Percentiles rank a stretch among this genome's conserved stretches.
phyloP scores from a whole-genome alignment of 2,797 vertebrate genomes.

The Margarornis squamiger region DNA sequence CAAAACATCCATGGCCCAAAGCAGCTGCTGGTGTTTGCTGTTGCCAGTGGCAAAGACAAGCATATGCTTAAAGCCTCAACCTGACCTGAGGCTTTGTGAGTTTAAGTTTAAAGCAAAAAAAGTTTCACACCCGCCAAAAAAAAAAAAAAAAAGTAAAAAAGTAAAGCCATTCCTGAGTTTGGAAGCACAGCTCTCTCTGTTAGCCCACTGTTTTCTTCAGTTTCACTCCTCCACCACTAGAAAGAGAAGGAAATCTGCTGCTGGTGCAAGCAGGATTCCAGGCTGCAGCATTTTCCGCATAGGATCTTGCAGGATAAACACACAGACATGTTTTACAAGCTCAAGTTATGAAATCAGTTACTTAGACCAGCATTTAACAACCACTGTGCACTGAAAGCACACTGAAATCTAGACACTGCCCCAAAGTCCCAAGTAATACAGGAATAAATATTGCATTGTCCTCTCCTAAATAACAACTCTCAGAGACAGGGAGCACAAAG shows the following conservation, averaged over 20 bases:
- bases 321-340: neutral
- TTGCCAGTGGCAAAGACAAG: neutral
- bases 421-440: neutral
- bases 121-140: neutral
- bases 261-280: fast-evolving
- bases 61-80: neutral
- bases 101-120: neutral
- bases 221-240: neutral
- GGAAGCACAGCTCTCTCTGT: neutral
- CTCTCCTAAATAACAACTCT: neutral
- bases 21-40: neutral
- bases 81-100: neutral
- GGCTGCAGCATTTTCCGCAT: neutral
- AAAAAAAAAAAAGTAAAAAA: too few relatives aligned
- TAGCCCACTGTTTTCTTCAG: neutral
- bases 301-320: neutral
- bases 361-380: neutral
- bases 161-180: neutral
- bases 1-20: neutral
- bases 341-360: neutral
- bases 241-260: neutral
- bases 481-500: neutral
- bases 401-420: neutral
- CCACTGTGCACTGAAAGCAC: neutral
- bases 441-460: neutral